Evolutionary conservation across 2,888 invertebrate genomes (phyloP), one percentile per base, ranked within the genome.

Genomic region (Cataglyphis livida): DNA sequence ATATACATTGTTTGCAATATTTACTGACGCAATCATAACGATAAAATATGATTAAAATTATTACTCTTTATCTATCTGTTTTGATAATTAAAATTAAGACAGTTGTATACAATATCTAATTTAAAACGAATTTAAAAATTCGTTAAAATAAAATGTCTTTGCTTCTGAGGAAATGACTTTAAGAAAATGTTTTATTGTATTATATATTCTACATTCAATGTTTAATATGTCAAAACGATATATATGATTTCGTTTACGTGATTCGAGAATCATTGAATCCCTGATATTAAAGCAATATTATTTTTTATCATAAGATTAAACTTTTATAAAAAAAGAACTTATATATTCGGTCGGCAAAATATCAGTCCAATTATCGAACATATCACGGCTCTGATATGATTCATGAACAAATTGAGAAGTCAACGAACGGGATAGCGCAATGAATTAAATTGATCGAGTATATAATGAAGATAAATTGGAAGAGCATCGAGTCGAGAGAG

Each of bases 381-480:
- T 51, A 75, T 65, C 65, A n/a, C n/a, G 15, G 18, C 25, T 75
- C 35, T 18, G 64, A 64, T 75, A 18, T 48, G 64, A 44, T 61
- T n/a, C 7, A 38, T 51, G 51, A 38, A 54, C 35, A 12, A 75
- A 75, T 75, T 75, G 75, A 65, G 51, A 75, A 75, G 75, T 75
- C 65, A 75, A 75, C 51, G 88, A 85, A 87, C 89, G 82, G 74
- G 75, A 62, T 82, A 82, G 82, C 48, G 61, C 79, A 76, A 82
- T 68, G 82, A 87, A 85, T 87, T 87, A 85, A 87, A 87, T 87
- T 87, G 83, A 87, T 87, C 78, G 85, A 79, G 83, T 61, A 65
- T 75, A 66, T 87, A 83, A 87, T 87, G 65, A 82, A 85, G 88
- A 87, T 73, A 87, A 83, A 87, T 87, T 87, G 88, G 82, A 87